Percentiles rank a stretch among this genome's conserved stretches.
Conservation (phyloP, 1,140 invertebrate genomes). For the Ylistrum balloti region DNA sequence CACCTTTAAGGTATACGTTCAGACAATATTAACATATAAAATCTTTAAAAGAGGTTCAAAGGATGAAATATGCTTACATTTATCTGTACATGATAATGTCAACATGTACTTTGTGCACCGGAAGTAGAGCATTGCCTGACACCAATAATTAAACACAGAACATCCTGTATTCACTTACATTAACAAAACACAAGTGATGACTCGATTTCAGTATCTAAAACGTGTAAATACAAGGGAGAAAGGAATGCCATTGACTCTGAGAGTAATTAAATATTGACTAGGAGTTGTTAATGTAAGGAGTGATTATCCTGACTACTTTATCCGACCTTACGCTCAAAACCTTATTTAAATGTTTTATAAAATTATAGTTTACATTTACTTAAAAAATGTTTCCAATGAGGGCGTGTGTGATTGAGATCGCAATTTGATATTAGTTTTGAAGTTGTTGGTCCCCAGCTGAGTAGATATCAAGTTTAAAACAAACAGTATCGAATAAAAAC, state of each 20-base stretch:
- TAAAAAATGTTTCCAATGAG: conserved; percentile 33
- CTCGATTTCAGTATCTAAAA: background rate
- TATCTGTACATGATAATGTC: too few relatives aligned
- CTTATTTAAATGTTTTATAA: background rate
- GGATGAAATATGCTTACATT: too few relatives aligned
- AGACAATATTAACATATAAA: too few relatives aligned
- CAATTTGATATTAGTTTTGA: background rate
- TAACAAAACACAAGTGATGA: background rate
- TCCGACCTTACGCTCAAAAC: background rate
- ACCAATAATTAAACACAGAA: background rate
- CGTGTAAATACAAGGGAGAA: background rate
- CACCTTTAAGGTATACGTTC: too few relatives aligned
- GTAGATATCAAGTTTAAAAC: conserved; percentile 34
- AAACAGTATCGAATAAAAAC: background rate
- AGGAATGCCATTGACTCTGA: background rate
- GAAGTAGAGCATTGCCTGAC: background rate
- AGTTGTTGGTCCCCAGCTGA: background rate
- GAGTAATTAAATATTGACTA: background rate
- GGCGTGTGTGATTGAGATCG: background rate
- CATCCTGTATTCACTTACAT: background rate
- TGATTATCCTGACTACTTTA: background rate
- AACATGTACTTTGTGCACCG: background rate
- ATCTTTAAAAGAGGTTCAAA: too few relatives aligned
- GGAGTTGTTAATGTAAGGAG: background rate
- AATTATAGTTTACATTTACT: background rate